A percentile compares a stretch with the other conserved stretches of the same genome.
phyloP scores from a whole-genome alignment of 2,888 invertebrate genomes.

The Bombyx huttoni region DNA sequence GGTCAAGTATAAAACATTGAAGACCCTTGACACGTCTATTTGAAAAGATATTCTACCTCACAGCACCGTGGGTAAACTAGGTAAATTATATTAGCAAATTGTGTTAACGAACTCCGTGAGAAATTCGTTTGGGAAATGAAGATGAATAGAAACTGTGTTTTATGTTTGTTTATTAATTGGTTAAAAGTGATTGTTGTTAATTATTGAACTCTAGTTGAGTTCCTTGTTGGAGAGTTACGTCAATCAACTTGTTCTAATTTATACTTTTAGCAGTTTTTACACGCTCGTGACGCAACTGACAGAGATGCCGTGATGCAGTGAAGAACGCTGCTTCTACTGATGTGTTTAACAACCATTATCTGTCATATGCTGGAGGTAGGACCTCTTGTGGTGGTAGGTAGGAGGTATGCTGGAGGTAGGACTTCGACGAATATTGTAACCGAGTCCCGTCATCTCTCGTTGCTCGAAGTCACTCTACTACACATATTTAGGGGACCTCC shows the following conservation, averaged over 20 bases:
- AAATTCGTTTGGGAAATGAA: conserved; percentile 5
- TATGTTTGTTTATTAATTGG: not conserved
- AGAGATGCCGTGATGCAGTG: not conserved
- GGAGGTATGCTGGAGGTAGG: no score
- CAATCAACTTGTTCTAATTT: not conserved
- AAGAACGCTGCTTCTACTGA: not conserved
- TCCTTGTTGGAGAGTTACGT: not conserved
- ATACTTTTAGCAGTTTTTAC: not conserved
- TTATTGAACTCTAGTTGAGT: not conserved
- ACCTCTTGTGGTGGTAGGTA: no score
- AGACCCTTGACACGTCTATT: not conserved
- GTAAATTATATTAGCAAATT: conserved; percentile 13
- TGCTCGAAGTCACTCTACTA: no score
- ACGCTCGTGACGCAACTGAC: not conserved
- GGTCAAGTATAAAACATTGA: no score
- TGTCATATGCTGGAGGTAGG: no score
- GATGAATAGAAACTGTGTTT: not conserved
- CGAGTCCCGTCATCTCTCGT: no score
- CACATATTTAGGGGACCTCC: no score
- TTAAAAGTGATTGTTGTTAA: not conserved
- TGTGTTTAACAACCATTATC: not conserved
- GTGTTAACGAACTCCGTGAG: conserved; percentile 7
- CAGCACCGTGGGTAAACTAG: not conserved
- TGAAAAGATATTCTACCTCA: not conserved
- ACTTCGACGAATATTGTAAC: no score